Percentiles rank a stretch among this genome's conserved stretches.
phyloP scores from a whole-genome alignment of 2,797 vertebrate genomes.

The Megalops cyprinoides region DNA sequence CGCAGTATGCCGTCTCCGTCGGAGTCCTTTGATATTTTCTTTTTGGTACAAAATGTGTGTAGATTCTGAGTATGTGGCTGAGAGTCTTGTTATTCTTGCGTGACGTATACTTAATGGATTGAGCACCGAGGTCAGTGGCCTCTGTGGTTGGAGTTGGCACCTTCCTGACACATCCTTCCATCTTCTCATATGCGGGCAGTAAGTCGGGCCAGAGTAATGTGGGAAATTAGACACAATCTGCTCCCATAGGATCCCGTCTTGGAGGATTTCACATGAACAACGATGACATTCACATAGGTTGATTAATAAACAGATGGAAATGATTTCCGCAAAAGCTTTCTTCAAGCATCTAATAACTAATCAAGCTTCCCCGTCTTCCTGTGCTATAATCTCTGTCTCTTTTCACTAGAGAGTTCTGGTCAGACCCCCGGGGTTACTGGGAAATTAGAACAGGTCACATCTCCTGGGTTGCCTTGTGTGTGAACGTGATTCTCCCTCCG shows the following conservation, averaged over 20 bases:
- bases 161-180: background rate
- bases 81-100: too few relatives aligned
- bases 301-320: conserved; percentile 1
- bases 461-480: background rate
- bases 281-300: background rate
- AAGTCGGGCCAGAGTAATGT: background rate
- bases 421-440: background rate
- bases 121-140: background rate
- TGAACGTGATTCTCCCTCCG: background rate
- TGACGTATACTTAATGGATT: too few relatives aligned
- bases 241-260: background rate
- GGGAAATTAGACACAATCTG: background rate
- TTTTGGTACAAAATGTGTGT: background rate
- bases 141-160: background rate
- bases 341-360: background rate
- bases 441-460: conserved; percentile 18
- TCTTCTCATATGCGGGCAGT: background rate
- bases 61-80: background rate
- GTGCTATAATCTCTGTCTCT: background rate
- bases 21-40: background rate
- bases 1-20: conserved; percentile 4
- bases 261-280: background rate
- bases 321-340: background rate
- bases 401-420: background rate
- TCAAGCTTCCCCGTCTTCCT: background rate